Percentiles rank a stretch among this genome's conserved stretches.
Conservation (phyloP, 2,113 vertebrate species). For the Lycaon pictus region DNA sequence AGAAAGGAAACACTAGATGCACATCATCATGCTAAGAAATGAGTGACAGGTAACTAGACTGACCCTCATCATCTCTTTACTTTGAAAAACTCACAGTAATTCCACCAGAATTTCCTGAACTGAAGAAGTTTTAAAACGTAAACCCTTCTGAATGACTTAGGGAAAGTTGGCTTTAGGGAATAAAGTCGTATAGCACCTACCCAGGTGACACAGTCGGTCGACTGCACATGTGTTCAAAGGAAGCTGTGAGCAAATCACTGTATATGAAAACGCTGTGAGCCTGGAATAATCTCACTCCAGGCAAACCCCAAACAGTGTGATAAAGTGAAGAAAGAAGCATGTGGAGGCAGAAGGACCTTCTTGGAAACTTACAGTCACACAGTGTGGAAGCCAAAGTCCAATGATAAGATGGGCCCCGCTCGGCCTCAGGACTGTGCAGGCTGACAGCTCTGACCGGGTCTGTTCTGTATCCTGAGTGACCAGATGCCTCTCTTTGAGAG, state of each 20-base stretch:
- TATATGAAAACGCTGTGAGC: no score
- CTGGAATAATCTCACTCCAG: not conserved
- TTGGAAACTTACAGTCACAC: not conserved
- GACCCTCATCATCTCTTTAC: not conserved
- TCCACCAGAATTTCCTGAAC: not conserved
- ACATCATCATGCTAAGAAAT: not conserved
- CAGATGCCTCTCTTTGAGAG: not conserved
- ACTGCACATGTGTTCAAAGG: fast-evolving
- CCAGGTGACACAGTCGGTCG: fast-evolving
- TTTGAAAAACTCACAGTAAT: not conserved
- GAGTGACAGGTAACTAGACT: not conserved
- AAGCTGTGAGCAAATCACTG: not conserved
- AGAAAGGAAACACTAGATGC: not conserved
- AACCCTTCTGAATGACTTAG: not conserved
- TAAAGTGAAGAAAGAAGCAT: not conserved
- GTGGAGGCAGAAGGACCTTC: not conserved
- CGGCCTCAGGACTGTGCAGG: not conserved
- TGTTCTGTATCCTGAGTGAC: not conserved
- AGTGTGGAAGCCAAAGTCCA: not conserved
- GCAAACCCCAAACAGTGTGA: not conserved
- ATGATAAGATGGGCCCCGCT: fast-evolving
- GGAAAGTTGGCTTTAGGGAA: not conserved
- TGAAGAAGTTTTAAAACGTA: not conserved
- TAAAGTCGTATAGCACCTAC: fast-evolving
- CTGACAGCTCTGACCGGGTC: no score